Conservation (phyloP, 2,113 vertebrate genomes). For the Carassius carassius region DNA sequence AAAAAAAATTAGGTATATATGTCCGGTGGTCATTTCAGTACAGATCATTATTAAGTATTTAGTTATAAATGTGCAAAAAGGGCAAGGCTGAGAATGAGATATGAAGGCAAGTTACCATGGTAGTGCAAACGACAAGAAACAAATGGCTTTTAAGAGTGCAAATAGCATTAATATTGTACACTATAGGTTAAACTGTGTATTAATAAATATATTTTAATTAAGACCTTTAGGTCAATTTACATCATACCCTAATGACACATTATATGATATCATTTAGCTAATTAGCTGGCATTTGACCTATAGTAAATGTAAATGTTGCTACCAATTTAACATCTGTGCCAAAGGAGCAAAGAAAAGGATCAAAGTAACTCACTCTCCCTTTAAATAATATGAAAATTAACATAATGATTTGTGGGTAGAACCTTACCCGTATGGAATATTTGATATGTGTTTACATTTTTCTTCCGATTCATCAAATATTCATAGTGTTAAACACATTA, state of each 20-base stretch:
- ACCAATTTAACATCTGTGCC: not conserved
- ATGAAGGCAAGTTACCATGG: not conserved
- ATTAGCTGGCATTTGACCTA: not conserved
- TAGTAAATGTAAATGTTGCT: not conserved
- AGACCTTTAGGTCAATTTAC: not conserved
- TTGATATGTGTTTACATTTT: constrained; percentile 37
- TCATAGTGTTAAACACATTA: constrained; percentile 37
- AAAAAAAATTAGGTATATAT: not conserved
- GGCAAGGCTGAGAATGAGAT: too few relatives aligned
- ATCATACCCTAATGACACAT: not conserved
- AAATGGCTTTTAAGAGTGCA: not conserved
- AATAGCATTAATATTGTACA: not conserved
- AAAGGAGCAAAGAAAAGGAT: not conserved
- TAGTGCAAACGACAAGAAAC: too few relatives aligned
- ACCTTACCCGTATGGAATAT: not conserved
- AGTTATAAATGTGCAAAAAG: not conserved
- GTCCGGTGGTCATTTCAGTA: not conserved
- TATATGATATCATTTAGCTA: not conserved
- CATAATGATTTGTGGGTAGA: constrained; percentile 33
- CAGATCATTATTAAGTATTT: not conserved
- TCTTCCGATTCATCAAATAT: constrained; percentile 41
- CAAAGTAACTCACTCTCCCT: not conserved
- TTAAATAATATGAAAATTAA: not conserved
- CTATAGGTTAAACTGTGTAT: too few relatives aligned
- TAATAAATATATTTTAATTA: not conserved